A percentile compares a stretch with the other conserved stretches of the same genome.
Evolutionary conservation across 2,888 invertebrate species (phyloP).

Genomic region (Sphaerophoria taeniata): DNA sequence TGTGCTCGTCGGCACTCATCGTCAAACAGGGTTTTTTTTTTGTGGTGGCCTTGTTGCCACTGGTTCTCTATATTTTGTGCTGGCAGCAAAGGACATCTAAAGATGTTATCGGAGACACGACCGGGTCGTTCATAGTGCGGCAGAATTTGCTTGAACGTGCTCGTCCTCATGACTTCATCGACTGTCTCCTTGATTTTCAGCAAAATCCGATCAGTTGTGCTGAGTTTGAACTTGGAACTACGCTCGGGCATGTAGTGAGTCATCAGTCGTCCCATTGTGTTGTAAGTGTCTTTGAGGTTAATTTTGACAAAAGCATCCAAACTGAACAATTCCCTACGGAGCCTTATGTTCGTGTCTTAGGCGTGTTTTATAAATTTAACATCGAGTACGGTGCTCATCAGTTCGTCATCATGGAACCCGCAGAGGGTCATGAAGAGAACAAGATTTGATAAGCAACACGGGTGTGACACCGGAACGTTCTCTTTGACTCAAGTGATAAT

Average conservation of each 20-base stretch:
- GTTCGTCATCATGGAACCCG: conserved; percentile 85
- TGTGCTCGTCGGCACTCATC: too few relatives aligned
- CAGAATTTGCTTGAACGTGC: conserved; percentile 85
- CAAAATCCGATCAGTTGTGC: conserved; percentile 85
- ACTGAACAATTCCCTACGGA: conserved; percentile 86
- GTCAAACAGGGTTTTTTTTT: too few relatives aligned
- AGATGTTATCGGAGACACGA: too few relatives aligned
- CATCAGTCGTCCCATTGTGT: conserved; percentile 85
- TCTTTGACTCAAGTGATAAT: conserved; percentile 84
- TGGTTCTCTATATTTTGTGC: too few relatives aligned
- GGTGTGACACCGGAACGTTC: conserved; percentile 84
- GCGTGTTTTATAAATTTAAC: conserved; percentile 84
- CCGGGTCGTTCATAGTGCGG: conserved; percentile 88
- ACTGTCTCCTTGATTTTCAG: conserved; percentile 85
- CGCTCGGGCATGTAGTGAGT: conserved; percentile 85
- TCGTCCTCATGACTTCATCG: conserved; percentile 83
- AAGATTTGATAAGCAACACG: conserved; percentile 85
- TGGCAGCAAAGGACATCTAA: too few relatives aligned
- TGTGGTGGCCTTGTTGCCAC: too few relatives aligned
- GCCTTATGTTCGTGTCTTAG: conserved; percentile 84
- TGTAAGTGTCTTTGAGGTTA: conserved; percentile 81
- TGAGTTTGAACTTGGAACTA: conserved; percentile 84
- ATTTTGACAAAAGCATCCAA: conserved; percentile 85
- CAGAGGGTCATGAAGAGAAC: conserved; percentile 86
- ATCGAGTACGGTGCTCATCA: conserved; percentile 85